Conservation (phyloP, 2,113 vertebrate genomes). For the Proterorhinus semilunaris region DNA sequence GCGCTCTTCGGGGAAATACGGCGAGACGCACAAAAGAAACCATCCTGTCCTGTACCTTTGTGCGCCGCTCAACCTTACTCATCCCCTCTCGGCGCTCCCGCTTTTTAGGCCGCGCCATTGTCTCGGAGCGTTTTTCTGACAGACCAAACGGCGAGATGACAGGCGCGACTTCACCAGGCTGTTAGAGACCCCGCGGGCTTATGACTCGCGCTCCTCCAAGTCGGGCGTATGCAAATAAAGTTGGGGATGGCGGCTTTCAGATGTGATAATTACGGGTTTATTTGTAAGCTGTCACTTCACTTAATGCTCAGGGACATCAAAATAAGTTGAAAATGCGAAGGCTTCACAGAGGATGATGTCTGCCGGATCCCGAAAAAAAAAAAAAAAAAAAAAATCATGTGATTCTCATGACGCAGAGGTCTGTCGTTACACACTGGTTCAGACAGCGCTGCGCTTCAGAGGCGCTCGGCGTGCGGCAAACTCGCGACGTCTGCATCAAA, state of each 20-base stretch:
- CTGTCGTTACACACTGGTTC: slow-evolving; percentile 79
- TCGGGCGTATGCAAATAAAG: slow-evolving; percentile 79
- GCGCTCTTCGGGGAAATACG: slow-evolving; percentile 76
- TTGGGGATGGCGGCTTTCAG: slow-evolving; percentile 72
- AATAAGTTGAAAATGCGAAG: slow-evolving; percentile 77
- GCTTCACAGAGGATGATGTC: slow-evolving; percentile 79
- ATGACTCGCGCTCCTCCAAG: slow-evolving; percentile 72
- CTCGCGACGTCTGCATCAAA: slow-evolving; percentile 71
- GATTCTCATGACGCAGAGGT: slow-evolving; percentile 72
- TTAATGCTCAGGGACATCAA: slow-evolving; percentile 83
- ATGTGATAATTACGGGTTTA: slow-evolving; percentile 85
- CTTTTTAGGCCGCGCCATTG: slow-evolving; percentile 63
- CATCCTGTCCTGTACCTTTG: slow-evolving; percentile 77
- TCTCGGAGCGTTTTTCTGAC: slow-evolving; percentile 65
- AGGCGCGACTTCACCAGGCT: slow-evolving; percentile 71
- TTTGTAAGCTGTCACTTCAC: slow-evolving; percentile 85
- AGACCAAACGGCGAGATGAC: slow-evolving; percentile 68
- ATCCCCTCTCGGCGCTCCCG: slow-evolving; percentile 69
- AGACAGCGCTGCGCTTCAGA: slow-evolving; percentile 76
- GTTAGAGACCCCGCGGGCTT: slow-evolving; percentile 72
- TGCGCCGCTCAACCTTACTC: slow-evolving; percentile 71
- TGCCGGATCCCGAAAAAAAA: slow-evolving; percentile 75
- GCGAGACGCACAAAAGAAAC: slow-evolving; percentile 75
- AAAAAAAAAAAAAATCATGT: no score
- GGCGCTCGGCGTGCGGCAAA: slow-evolving; percentile 66